Evolutionary conservation across 2,888 invertebrate genomes (phyloP).

Genomic region (Beris morrisii): DNA sequence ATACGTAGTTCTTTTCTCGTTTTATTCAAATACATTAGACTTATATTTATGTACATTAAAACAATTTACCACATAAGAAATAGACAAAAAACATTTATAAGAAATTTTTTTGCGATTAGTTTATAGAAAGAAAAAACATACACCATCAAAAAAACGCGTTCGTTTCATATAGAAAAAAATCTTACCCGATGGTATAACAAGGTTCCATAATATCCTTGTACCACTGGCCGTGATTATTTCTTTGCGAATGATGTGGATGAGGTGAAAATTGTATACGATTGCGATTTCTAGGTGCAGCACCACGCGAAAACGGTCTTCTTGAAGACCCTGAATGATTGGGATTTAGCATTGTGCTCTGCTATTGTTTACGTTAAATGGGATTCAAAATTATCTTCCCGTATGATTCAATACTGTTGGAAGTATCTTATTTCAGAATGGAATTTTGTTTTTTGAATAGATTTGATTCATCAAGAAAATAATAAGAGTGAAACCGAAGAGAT

Average conservation of each 20-base stretch:
- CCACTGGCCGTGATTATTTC: constrained; percentile 45
- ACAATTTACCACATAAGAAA: constrained; percentile 9
- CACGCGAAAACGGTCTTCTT: constrained; percentile 54
- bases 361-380: background rate
- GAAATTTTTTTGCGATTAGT: constrained; percentile 20
- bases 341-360: constrained; percentile 45
- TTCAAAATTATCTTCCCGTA: too few relatives aligned
- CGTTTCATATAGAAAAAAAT: background rate
- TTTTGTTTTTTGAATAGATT: too few relatives aligned
- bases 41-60: constrained; percentile 15
- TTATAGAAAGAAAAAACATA: constrained; percentile 28
- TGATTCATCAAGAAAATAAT: constrained; percentile 6
- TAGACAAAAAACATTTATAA: constrained; percentile 8
- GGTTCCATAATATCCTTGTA: constrained; percentile 49
- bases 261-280: constrained; percentile 54
- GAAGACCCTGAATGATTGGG: constrained; percentile 53
- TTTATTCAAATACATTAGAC: constrained; percentile 14
- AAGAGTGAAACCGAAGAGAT: background rate
- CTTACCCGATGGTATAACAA: constrained; percentile 55
- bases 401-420: too few relatives aligned
- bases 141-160: constrained; percentile 19
- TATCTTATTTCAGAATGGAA: too few relatives aligned
- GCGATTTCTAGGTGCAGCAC: constrained; percentile 52
- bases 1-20: background rate
- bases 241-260: constrained; percentile 48